phyloP scores from a whole-genome alignment of 2,888 invertebrate genomes.

The Yponomeuta plumbellus region DNA sequence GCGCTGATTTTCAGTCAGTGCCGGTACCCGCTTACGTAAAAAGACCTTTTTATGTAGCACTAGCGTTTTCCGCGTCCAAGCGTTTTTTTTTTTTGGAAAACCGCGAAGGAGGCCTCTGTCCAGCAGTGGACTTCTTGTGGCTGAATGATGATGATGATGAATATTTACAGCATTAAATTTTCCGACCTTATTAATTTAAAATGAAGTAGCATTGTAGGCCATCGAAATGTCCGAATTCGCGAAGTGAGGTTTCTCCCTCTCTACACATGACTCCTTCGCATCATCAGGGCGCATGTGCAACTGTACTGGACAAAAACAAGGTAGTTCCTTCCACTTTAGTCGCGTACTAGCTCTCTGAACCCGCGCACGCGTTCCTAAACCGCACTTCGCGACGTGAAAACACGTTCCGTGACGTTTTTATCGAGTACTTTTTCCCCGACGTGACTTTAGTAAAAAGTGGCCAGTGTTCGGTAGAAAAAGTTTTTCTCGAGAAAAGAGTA shows the following conservation, averaged over 20 bases:
- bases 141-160: too few relatives aligned
- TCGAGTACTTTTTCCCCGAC: slow-evolving; percentile 2
- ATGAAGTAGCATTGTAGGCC: too few relatives aligned
- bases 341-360: background rate
- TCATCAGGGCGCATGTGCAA: slow-evolving; percentile 11
- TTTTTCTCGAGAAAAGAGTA: background rate
- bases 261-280: background rate
- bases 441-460: slow-evolving; percentile 11
- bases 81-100: too few relatives aligned
- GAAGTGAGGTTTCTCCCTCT: background rate
- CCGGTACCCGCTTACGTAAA: too few relatives aligned
- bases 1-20: too few relatives aligned
- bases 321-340: slow-evolving; percentile 2
- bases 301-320: slow-evolving; percentile 10
- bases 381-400: background rate
- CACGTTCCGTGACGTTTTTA: background rate
- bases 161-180: too few relatives aligned
- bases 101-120: too few relatives aligned
- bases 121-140: too few relatives aligned
- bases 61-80: too few relatives aligned
- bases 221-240: background rate
- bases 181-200: too few relatives aligned
- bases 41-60: too few relatives aligned
- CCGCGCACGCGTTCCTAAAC: slow-evolving; percentile 1
- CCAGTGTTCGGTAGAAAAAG: slow-evolving; percentile 6